Evolutionary conservation across 92 coral and sea anemone species (phyloP).

Genomic region (Montipora capitata): DNA sequence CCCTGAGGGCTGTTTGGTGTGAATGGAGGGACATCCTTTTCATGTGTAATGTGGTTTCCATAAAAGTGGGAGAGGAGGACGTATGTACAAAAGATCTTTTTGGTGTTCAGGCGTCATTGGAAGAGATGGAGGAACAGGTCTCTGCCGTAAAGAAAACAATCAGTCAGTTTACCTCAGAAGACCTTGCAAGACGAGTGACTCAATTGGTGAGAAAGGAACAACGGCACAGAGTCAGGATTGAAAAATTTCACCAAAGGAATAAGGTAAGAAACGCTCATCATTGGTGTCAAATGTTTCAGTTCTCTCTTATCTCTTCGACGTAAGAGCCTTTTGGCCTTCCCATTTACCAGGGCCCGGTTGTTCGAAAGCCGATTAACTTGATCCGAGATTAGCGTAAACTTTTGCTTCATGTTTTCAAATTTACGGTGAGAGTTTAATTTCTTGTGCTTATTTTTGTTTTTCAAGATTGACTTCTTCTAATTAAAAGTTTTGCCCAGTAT

Average conservation of each 20-base stretch:
- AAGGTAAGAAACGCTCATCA: neutral
- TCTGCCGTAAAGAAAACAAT: constrained; percentile 49
- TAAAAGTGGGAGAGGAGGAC: constrained; percentile 35
- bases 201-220: constrained; percentile 58
- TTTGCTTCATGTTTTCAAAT: no score
- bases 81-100: constrained; percentile 58
- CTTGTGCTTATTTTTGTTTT: no score
- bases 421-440: no score
- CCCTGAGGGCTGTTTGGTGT: constrained; percentile 51
- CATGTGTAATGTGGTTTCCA: neutral
- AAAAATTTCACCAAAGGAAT: constrained; percentile 7
- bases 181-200: constrained; percentile 29
- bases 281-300: neutral
- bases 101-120: constrained; percentile 53
- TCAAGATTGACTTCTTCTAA: no score
- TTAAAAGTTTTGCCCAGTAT: no score
- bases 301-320: no score
- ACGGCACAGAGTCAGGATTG: constrained; percentile 40
- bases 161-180: constrained; percentile 4
- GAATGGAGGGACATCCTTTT: constrained; percentile 65
- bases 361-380: no score
- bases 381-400: no score
- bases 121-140: constrained; percentile 58
- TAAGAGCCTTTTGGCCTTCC: no score
- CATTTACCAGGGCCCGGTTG: no score